Conservation (phyloP, 2,797 vertebrate genomes). For the Masticophis lateralis region DNA sequence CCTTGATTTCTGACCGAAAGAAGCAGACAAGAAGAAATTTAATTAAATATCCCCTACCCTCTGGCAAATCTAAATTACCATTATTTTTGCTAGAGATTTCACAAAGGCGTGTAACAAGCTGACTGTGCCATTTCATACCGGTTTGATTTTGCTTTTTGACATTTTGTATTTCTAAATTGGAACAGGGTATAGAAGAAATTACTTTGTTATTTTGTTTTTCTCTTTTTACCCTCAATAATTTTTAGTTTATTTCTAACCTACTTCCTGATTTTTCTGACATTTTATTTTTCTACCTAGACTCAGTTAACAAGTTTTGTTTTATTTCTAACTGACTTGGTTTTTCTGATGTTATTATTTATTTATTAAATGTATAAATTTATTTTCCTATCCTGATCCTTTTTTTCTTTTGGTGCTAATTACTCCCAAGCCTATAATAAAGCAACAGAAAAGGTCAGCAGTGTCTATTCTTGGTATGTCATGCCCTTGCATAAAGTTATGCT, state of each 20-base stretch:
- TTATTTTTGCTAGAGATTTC: constrained; percentile 28
- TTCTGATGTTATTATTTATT: constrained; percentile 53
- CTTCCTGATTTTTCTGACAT: constrained; percentile 71
- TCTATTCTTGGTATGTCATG: constrained; percentile 70
- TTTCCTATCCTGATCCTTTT: constrained; percentile 75
- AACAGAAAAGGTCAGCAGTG: constrained; percentile 91
- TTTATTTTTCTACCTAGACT: constrained; percentile 28
- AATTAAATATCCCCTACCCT: neutral
- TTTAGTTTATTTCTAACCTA: constrained; percentile 74
- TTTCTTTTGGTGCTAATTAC: constrained; percentile 77
- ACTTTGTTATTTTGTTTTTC: constrained; percentile 61
- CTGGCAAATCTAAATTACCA: neutral
- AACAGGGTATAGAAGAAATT: constrained; percentile 15
- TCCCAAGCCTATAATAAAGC: constrained; percentile 97
- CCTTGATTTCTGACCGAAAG: neutral
- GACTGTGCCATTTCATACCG: constrained; percentile 41
- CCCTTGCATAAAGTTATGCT: constrained; percentile 59
- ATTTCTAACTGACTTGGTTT: constrained; percentile 75
- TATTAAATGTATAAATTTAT: neutral
- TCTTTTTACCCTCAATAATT: constrained; percentile 67
- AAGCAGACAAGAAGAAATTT: neutral
- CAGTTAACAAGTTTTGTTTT: constrained; percentile 72
- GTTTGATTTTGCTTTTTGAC: constrained; percentile 43
- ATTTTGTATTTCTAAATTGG: constrained; percentile 48
- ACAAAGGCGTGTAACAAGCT: constrained; percentile 41